Base-by-base conservation (phyloP, 2,113 vertebrate genomes). In the Daubentonia madagascariensis region DNA sequence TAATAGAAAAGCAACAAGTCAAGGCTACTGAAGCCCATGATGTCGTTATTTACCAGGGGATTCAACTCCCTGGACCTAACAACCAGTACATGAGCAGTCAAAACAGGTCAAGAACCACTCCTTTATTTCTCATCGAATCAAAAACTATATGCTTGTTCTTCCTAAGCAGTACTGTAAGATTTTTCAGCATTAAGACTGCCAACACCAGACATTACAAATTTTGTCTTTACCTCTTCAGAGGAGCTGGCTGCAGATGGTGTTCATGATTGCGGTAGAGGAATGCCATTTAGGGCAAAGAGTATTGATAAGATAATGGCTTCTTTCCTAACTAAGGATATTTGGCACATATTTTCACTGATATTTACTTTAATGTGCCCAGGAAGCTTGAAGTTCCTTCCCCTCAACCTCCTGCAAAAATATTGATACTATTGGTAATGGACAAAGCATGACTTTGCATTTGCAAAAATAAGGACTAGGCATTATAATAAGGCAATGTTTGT, bases 401-500 rank as follows among this genome's bases (percentile, higher is more conserved):
- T 32, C 40, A 40, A 48, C 11, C 70, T 45, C 28, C 54, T 63
- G 50, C 32, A 94, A 96, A 96, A 97, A 79, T 91, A 92, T 35
- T 79, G 59, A 75, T 91, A 95, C 85, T 84, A 61, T 84, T 95
- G 80, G 23, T 87, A 87, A 96, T 94, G 45, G 59, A 75, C 45
- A 97, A 97, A 94, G 52, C 7, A 85, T 85, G 80, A 92, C 40
- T 95, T 92, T 89, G 68, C 50, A 95, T 67, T 96, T 95, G 68
- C 30, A 94, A 63, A 67, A 61, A 28, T 43, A 57, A 93, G 37
- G 30, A 50, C 45, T 70, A 67, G 18, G 23, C 8, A 85, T 18
- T 83, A 25, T 52, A 87, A 35, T 50, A 63, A 95, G 70, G 43
- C 30, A 84, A 54, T 0, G 6, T 76, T 85, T 59, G 37, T 76